Evolutionary conservation across 2,113 vertebrate genomes (phyloP), one percentile per base, ranked within the genome.

Genomic region (Malaclemys terrapin): DNA sequence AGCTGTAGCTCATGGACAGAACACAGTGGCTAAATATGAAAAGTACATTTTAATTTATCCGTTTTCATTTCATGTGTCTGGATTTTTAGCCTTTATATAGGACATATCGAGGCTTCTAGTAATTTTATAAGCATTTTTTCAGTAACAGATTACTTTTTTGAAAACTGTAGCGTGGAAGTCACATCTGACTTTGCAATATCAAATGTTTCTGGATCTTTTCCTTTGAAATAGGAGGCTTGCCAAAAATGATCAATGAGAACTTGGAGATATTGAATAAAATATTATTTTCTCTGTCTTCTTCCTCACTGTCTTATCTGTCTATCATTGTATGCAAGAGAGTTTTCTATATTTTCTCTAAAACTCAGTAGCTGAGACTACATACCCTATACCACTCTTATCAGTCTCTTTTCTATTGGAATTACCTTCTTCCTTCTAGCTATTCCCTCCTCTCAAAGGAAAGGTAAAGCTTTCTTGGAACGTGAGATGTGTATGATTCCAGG

Each of bases 1-100:
- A 97, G 53, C 59, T 96, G 62, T 96, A 96, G 90, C 95, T 97
- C 47, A 8, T 86, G 93, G 97, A 69, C 94, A 89, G 85, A 96
- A 84, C 89, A 91, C 56, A 89, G 25, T 49, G 29, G 8, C 87
- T 95, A 93, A 83, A 8, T 52, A 83, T 57, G 79, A 69, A 96
- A 97, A 96, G 83, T 91, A 78, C 56, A 57, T 95, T 94, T 97
- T 94, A 92, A 93, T 87, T 95, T 80, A 59, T 1, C 47, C 45
- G 19, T 92, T 94, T 91, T 91, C 65, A 29, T 80, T 92, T 94
- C 24, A 84, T 25, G 31, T 76, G 24, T 92, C 91, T 85, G 22
- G 4, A 22, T 84, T 94, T 94, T 94, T 87, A 92, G 89, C 72
- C 45, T 87, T 52, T 80, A 3, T 25, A 7, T 72, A 84, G 80